Evolutionary conservation across 2,797 vertebrate species (phyloP), one percentile per base, ranked within the genome.

Genomic region (Hafferia zeledoni): DNA sequence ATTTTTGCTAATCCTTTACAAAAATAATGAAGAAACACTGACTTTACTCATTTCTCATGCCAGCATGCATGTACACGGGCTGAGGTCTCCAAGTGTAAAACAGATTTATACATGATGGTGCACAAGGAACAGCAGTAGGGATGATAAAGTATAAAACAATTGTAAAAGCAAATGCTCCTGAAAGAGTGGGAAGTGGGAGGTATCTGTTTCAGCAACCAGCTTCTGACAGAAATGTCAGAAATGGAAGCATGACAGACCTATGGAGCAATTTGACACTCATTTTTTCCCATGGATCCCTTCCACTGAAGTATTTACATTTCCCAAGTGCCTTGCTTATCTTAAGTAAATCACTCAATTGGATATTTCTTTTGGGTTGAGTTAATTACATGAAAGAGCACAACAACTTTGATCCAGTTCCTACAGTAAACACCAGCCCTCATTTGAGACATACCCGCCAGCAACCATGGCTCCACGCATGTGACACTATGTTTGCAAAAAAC

Each of bases 1-100:
- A 31, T 17, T 50, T 87, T 77, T 81, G 33, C 65, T 93, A 94
- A 91, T 93, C 72, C 83, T 88, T 93, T 94, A 67, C 16, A 88
- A 94, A 95, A 93, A 96, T 79, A 92, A 52, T 72, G 87, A 86
- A 88, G 79, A 49, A 92, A 93, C 31, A 65, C 37, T 31, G 52
- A 85, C 75, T 52, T 27, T 27, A 83, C 55, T 89, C 11, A 80
- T 80, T 93, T 91, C 79, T 94, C 71, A 86, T 55, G 69, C 33
- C 65, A 74, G 33, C 63, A 49, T 13, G 8, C 33, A 79, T 2
- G 3, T 52, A 61, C 13, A 11, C 1, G 8, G 44, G 19, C 53
- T 81, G 53, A 81, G 56, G 71, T 13, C 74, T 82, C 52, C 6
- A 28, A 67, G 61, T 5, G 9, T 17, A 50, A 78, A 88, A 35